Conservation (phyloP, 2,797 vertebrate species). For the Falco rusticolus region DNA sequence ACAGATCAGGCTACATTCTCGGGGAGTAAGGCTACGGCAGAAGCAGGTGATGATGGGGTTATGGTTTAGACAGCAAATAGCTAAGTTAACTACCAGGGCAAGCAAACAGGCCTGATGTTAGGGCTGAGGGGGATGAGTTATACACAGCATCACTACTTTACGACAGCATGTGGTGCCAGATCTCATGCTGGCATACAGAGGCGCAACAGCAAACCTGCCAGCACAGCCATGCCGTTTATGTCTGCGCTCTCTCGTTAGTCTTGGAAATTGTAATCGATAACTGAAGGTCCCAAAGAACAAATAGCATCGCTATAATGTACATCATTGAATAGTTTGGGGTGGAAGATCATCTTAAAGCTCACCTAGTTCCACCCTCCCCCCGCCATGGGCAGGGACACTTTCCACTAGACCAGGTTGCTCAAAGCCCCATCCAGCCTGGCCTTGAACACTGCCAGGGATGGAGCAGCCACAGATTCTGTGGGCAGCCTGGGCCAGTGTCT, state of each 20-base stretch:
- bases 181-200: rapidly evolving
- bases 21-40: background rate
- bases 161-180: rapidly evolving
- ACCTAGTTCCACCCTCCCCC: too few species aligned
- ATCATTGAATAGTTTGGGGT: too few species aligned
- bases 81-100: background rate
- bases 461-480: too few species aligned
- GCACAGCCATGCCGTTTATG: background rate
- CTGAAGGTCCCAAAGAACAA: background rate
- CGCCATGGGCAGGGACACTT: too few species aligned
- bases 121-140: background rate
- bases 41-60: background rate
- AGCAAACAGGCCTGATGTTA: background rate
- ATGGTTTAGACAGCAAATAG: background rate
- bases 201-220: background rate
- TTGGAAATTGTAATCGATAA: background rate
- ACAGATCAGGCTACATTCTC: background rate
- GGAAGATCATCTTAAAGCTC: too few species aligned
- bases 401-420: too few species aligned
- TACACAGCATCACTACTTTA: background rate
- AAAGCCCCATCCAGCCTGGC: too few species aligned
- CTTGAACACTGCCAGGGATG: too few species aligned
- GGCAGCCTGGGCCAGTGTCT: too few species aligned
- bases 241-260: rapidly evolving
- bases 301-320: background rate